Base-by-base conservation (phyloP, 2,888 invertebrate genomes). In the Nomada flava region DNA sequence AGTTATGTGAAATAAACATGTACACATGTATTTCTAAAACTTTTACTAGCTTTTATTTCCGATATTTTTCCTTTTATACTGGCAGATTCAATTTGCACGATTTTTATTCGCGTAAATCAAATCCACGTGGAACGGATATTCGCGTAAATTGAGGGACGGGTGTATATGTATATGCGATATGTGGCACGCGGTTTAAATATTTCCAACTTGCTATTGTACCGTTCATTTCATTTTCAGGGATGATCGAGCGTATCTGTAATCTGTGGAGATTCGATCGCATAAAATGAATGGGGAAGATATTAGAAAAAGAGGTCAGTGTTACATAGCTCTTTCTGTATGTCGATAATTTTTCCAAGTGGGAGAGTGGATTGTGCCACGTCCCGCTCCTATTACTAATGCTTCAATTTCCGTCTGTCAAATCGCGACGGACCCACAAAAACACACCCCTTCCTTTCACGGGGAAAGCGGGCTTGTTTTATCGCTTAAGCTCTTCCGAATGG, bases 321-420 rank as follows among this genome's bases (percentile, higher is more conserved):
- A 76, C 79, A 47, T 9, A 55, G 79, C 70, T 65, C 77, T 82
- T 79, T 84, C 57, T 55, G 44, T 75, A 76, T 80, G 89, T 89
- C 88, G 86, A 90, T 91, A 87, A 89, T 88, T 89, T 88, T 89
- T 79, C 76, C 60, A 73, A 55, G 62, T 72, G 80, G 83, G 7
- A 36, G 36, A 84, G 80, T 74, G 79, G 83, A 87, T 83, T 82
- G 79, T 68, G 65, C 79, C 55, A 74, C 76, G 50, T 44, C 67
- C 77, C 69, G 60, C 79, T 83, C 83, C 69, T 79, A 76, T 86
- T 85, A 87, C 90, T 91, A 91, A 92, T 90, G 91, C 86, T 87
- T 20, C 90, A 91, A 93, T 93, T 92, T 93, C 93, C 93, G 92
- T 87, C 90, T 88, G 91, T 91, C 92, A 79, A 85, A 85, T 68